These are phyloP conservation scores for Erithacus rubecula DNA, from an alignment of 2,797 vertebrate genomes.

Conservation along the genomic window DNA sequence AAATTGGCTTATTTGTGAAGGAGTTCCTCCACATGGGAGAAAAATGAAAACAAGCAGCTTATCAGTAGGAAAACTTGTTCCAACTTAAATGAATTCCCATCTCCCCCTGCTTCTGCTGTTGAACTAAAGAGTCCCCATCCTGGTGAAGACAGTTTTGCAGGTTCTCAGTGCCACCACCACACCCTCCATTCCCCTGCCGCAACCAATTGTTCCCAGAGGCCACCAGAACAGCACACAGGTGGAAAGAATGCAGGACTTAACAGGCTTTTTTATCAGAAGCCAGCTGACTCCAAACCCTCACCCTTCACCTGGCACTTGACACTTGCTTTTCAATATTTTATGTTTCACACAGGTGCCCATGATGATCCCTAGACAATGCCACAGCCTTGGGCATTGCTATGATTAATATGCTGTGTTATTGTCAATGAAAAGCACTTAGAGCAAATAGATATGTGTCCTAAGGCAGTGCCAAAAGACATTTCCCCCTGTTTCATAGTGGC, in stretches of 20 bases:
- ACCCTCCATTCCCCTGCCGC: background rate
- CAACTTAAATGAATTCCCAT: background rate
- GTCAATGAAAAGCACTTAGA: background rate
- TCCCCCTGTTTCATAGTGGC: background rate
- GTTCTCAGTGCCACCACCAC: rapidly evolving
- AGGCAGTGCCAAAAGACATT: background rate
- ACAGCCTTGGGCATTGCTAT: background rate
- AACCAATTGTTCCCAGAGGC: background rate
- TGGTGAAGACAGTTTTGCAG: rapidly evolving
- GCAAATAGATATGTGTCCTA: background rate
- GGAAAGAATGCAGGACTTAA: background rate
- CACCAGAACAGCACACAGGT: background rate
- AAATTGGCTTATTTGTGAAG: background rate
- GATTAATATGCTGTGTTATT: background rate
- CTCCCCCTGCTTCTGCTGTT: background rate
- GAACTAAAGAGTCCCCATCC: background rate
- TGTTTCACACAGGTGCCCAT: background rate
- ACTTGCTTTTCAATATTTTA: background rate
- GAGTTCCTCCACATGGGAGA: background rate
- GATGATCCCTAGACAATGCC: background rate
- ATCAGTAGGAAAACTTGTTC: background rate
- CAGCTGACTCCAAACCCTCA: background rate
- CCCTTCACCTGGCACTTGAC: background rate
- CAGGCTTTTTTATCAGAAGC: background rate
- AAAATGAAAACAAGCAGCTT: background rate